Percentiles rank a stretch among this genome's conserved stretches.
Evolutionary conservation across 2,797 vertebrate species (phyloP).

Genomic region (Phyllotis vaccarum): DNA sequence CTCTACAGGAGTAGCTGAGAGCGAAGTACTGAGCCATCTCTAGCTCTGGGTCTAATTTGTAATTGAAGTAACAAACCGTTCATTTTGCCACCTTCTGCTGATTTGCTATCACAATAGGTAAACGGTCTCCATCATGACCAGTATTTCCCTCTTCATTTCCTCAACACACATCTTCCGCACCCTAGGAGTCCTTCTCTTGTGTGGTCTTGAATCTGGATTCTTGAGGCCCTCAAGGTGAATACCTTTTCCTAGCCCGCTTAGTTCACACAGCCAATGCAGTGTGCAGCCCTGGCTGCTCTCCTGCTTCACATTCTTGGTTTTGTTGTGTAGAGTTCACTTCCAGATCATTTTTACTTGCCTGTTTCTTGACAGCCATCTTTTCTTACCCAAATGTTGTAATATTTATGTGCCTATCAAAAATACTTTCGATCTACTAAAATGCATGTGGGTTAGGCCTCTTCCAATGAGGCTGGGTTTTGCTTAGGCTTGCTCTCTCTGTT

Average conservation of each 20-base stretch:
- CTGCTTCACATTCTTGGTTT: neutral
- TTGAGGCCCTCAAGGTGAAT: neutral
- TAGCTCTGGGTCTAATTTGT: neutral
- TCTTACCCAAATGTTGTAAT: slow-evolving; percentile 3
- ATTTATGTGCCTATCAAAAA: slow-evolving; percentile 68
- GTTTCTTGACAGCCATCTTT: slow-evolving; percentile 21
- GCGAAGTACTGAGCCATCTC: neutral
- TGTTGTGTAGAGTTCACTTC: slow-evolving; percentile 41
- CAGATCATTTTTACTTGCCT: neutral
- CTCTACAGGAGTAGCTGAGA: neutral
- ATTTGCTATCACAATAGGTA: neutral
- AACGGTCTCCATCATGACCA: neutral
- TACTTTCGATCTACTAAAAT: slow-evolving; percentile 29
- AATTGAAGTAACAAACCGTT: slow-evolving; percentile 17
- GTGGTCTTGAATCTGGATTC: neutral
- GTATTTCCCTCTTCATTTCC: neutral
- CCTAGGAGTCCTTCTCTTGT: slow-evolving; percentile 30
- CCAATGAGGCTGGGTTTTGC: neutral
- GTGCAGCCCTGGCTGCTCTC: neutral
- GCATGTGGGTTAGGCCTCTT: neutral
- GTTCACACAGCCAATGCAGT: neutral
- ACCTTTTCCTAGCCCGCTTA: neutral
- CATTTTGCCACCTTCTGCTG: neutral
- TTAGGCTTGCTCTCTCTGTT: neutral
- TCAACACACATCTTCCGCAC: neutral